Evolutionary conservation across 2,888 invertebrate genomes (phyloP).

Genomic region (Choreutis nemorana): DNA sequence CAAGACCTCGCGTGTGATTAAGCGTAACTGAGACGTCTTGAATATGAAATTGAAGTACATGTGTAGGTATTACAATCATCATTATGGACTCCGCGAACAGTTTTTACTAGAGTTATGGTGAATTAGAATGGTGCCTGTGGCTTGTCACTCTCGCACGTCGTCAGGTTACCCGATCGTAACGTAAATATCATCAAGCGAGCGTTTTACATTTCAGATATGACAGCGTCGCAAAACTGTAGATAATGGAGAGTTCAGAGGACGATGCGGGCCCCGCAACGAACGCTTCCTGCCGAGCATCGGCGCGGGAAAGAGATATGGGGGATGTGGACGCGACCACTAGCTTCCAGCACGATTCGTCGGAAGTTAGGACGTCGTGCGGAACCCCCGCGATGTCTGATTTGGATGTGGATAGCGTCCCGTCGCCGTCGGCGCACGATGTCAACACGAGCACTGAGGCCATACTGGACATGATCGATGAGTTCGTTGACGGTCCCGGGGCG

Average conservation of each 20-base stretch:
- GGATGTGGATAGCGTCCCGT: conserved; percentile 55
- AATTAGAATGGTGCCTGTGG: conserved; percentile 66
- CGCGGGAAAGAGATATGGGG: conserved; percentile 62
- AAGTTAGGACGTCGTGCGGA: conserved; percentile 34
- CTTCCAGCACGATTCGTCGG: conserved; percentile 36
- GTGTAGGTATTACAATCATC: conserved; percentile 60
- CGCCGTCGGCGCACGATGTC: conserved; percentile 53
- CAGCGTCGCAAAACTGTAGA: conserved; percentile 62
- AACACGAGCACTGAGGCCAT: conserved; percentile 61
- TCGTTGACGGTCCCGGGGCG: conserved; percentile 54
- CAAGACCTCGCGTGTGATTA: conserved; percentile 45
- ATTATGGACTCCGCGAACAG: conserved; percentile 55
- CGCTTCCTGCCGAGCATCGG: conserved; percentile 62
- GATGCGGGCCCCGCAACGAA: conserved; percentile 63
- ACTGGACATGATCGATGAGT: conserved; percentile 61
- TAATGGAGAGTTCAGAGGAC: conserved; percentile 66
- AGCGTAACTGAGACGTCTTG: conserved; percentile 50
- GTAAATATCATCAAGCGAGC: conserved; percentile 59
- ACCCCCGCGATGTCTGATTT: conserved; percentile 53
- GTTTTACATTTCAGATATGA: conserved; percentile 64
- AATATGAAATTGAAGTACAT: conserved; percentile 66
- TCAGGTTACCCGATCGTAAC: conserved; percentile 61
- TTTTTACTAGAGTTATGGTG: conserved; percentile 63
- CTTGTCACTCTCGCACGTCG: conserved; percentile 64
- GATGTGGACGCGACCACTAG: conserved; percentile 48